Evolutionary conservation across 2,888 invertebrate species (phyloP).

Genomic region (Dastarcus helophoroides): DNA sequence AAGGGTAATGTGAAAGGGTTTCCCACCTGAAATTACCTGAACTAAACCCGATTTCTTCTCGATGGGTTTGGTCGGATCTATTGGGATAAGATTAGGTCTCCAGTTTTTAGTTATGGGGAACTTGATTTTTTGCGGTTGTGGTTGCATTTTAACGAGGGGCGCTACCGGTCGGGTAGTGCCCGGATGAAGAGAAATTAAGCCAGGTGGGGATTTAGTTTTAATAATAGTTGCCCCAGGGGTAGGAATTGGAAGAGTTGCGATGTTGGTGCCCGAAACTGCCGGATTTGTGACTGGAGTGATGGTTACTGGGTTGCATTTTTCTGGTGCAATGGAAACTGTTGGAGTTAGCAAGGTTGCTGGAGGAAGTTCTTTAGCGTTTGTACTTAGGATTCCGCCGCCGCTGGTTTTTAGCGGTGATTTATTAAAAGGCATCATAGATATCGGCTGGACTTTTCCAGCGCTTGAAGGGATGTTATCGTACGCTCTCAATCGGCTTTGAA

Average conservation of each 20-base stretch:
- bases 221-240: too few species aligned
- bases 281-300: conserved; percentile 30
- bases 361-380: conserved; percentile 14
- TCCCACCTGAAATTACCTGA: conserved; percentile 68
- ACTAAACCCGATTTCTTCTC: conserved; percentile 46
- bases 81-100: conserved; percentile 61
- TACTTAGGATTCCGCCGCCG: too few species aligned
- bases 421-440: conserved; percentile 30
- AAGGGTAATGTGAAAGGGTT: conserved; percentile 65
- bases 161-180: conserved; percentile 26
- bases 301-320: conserved; percentile 25
- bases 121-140: conserved; percentile 36
- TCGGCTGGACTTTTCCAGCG: conserved; percentile 22
- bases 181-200: conserved; percentile 33
- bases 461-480: conserved; percentile 52
- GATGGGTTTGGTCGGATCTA: conserved; percentile 33
- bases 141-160: conserved; percentile 23
- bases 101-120: conserved; percentile 52
- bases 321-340: conserved; percentile 11
- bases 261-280: conserved; percentile 17
- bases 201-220: conserved; percentile 25
- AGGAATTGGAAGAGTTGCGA: conserved; percentile 8
- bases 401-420: conserved; percentile 9
- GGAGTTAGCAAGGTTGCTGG: conserved; percentile 11
- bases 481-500: conserved; percentile 63